These are phyloP conservation scores for Pseudococcus longispinus DNA, from an alignment of 2,888 invertebrate species.

Conservation along the genomic window DNA sequence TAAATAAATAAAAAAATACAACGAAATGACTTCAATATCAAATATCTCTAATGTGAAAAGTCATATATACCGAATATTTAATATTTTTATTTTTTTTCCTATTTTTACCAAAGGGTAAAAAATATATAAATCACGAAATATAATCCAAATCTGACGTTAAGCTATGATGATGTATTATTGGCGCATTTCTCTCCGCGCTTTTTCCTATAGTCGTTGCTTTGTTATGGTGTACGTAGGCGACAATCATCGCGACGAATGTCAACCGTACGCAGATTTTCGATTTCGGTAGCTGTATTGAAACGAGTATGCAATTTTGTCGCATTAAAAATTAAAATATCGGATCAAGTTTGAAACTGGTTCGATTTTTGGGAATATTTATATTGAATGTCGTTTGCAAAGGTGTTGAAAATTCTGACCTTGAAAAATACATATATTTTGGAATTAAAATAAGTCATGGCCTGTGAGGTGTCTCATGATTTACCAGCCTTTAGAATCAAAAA, in stretches of 20 bases:
- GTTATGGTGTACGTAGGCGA: conserved; percentile 8
- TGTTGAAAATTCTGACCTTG: too few species aligned
- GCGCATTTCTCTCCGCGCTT: conserved; percentile 49
- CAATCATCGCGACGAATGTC: background rate
- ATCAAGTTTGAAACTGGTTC: too few species aligned
- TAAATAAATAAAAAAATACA: background rate
- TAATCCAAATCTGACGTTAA: conserved; percentile 56
- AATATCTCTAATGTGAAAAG: conserved; percentile 51
- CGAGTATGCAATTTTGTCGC: background rate
- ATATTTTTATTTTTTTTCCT: conserved; percentile 37
- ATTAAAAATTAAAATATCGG: background rate
- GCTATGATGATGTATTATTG: conserved; percentile 55
- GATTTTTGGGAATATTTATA: too few species aligned
- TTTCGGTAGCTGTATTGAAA: background rate
- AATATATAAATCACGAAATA: conserved; percentile 53
- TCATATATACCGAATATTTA: conserved; percentile 53
- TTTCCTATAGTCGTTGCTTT: background rate
- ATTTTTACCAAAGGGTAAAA: conserved; percentile 2
- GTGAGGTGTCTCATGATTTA: too few species aligned
- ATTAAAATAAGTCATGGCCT: too few species aligned
- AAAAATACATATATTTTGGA: too few species aligned
- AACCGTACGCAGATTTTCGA: background rate
- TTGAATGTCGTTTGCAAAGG: too few species aligned
- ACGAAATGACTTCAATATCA: conserved; percentile 51
- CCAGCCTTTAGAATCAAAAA: too few species aligned